Percentiles rank a stretch among this genome's conserved stretches.
Evolutionary conservation across 2,113 vertebrate species (phyloP).

Genomic region (Sturnus vulgaris): DNA sequence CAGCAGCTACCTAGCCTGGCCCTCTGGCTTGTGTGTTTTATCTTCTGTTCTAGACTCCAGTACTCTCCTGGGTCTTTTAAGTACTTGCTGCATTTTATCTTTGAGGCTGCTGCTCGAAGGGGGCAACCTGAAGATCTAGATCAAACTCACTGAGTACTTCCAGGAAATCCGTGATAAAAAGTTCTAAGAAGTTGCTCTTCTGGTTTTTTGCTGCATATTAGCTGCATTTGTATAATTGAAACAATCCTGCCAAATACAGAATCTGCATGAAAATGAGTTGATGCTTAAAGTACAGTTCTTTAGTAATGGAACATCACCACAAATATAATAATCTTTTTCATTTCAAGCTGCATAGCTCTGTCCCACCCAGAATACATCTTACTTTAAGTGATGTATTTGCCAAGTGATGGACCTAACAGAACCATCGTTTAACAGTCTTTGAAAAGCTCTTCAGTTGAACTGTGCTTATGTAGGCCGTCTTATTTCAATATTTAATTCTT

Average conservation of each 20-base stretch:
- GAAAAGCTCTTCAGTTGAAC: neutral
- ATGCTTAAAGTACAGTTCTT: neutral
- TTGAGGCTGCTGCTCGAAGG: neutral
- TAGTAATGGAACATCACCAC: neutral
- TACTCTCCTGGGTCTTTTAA: neutral
- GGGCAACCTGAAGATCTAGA: neutral
- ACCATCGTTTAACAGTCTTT: neutral
- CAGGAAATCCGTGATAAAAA: neutral
- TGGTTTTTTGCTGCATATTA: neutral
- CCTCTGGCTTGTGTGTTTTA: neutral
- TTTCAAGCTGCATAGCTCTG: neutral
- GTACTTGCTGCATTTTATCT: neutral
- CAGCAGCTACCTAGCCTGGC: neutral
- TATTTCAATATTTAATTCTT: neutral
- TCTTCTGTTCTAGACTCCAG: neutral
- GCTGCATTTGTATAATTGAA: neutral
- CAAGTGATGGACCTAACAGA: neutral
- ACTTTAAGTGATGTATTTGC: neutral
- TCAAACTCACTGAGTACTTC: neutral
- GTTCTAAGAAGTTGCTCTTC: neutral
- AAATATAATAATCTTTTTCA: neutral
- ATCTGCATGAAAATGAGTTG: neutral
- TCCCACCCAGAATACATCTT: neutral
- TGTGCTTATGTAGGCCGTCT: neutral
- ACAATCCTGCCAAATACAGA: neutral